Base-by-base conservation (phyloP, 2,888 invertebrate species). In the Macaria liturata region DNA sequence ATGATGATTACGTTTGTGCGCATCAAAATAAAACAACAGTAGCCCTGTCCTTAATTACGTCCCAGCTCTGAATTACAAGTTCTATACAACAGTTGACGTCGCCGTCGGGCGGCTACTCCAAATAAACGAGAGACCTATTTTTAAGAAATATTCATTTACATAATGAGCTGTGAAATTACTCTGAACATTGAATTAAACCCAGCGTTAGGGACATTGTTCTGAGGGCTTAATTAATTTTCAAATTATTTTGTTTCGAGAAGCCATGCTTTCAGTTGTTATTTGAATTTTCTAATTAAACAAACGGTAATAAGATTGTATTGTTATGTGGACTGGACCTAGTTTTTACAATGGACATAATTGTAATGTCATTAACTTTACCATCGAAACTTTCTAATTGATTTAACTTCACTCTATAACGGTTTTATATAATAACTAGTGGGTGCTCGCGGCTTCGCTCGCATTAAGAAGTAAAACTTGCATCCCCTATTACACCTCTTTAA, bases 71-170 rank as follows among this genome's bases (percentile, higher is more conserved):
- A 20, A 20, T 20, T 43, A 53, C 32, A 47, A 50, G 9, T 44
- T 37, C 50, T 31, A 47, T 53, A 57, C 43, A 62, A 54, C 32
- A 40, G 53, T 55, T 49, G 50, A 47, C 46, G 50, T 49, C 49
- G 37, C 42, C 46, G 50, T 49, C 49, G 37, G 45, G n/a, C 52
- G 32, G 58, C 49, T 46, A 55, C 49, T 65, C 50, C 47, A 55
- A 60, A 50, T 59, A 53, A 57, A 42, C 52, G 49, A 63, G 64
- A 61, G 61, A 53, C 47, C 69, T 72, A 70, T 72, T 76, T 74
- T 75, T 75, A 72, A 79, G 71, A 72, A 76, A 74, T 71, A 74
- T 68, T 75, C 75, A 77, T 78, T 72, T 72, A 71, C 70, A 74
- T 79, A 77, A 77, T 78, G 75, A 72, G 70, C 71, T 71, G 65